Evolutionary conservation across 2,888 invertebrate species (phyloP), one percentile per base, ranked within the genome.

Genomic region (Drosophila lacicola): DNA sequence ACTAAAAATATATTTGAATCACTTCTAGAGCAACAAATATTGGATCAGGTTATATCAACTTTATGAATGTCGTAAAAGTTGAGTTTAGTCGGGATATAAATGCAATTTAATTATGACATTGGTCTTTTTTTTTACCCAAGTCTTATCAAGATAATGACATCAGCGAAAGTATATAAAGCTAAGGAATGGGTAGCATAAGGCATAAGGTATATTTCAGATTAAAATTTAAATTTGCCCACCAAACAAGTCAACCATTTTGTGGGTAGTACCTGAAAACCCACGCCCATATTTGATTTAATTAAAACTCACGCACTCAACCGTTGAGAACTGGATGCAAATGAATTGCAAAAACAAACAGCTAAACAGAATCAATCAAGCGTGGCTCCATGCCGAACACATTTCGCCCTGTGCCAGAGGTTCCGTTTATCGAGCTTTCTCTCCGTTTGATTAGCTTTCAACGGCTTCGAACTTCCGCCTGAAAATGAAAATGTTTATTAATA

Each of bases 401-500:
- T 21, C 13, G 19, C 42, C 41, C 41, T 8, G 21, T 34, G n/a
- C 53, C 37, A 36, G 47, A 33, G 36, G 17, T 25, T 54, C 17
- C 56, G 25, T 14, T 14, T 50, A 70, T 47, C 57, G 66, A 65
- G 66, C 57, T 62, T 29, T 33, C 53, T 53, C 61, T 51, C 33
- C 63, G 85, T 75, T 80, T 77, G 82, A 82, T 82, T 78, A 77
- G 82, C 60, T 69, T 63, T 50, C 66, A 46, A 56, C 57, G 66
- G 65, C 50, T 46, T 64, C 74, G 51, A 75, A 73, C 74, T 80
- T 82, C 84, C 82, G 84, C 58, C 62, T 49, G 72, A 77, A 84
- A 80, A 81, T 80, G 78, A 78, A 82, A 87, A 87, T 85, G 82
- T 86, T 80, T 87, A 85, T 87, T 82, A 82, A 79, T 87, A 87